Conservation (phyloP, 2,888 invertebrate species). For the Agonopterix alstromeriana region DNA sequence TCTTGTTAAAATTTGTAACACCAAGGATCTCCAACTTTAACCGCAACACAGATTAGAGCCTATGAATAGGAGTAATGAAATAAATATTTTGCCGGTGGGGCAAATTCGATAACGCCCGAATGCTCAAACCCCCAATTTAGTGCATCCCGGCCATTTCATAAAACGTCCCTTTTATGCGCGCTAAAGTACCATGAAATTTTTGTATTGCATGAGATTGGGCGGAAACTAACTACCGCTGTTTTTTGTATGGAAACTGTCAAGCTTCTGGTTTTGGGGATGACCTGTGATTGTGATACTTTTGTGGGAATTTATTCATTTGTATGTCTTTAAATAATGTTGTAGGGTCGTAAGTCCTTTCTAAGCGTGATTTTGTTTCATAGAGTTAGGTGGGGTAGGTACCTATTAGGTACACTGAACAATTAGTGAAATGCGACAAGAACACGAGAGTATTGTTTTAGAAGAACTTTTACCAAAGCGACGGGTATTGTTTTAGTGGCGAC, state of each 20-base stretch:
- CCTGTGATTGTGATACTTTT: not conserved
- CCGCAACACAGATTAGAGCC: constrained; percentile 64
- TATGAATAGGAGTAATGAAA: constrained; percentile 76
- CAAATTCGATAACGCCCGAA: constrained; percentile 61
- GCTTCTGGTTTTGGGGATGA: not conserved
- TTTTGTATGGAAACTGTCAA: constrained; percentile 16
- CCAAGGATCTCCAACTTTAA: constrained; percentile 14
- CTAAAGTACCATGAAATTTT: constrained; percentile 52
- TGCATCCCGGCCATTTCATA: constrained; percentile 56
- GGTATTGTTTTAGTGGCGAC: too few species aligned
- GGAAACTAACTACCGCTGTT: constrained; percentile 51
- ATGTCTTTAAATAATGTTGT: not conserved
- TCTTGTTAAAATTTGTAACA: too few species aligned
- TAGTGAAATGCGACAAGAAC: too few species aligned
- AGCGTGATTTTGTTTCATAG: too few species aligned
- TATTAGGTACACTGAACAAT: too few species aligned
- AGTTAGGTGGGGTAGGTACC: too few species aligned
- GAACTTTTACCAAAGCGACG: too few species aligned
- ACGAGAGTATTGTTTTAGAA: too few species aligned
- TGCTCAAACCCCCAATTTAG: constrained; percentile 63
- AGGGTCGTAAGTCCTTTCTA: too few species aligned
- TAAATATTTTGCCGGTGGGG: constrained; percentile 75
- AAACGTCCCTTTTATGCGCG: constrained; percentile 58
- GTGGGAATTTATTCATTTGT: not conserved
- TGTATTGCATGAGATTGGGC: constrained; percentile 52